Percentiles rank a stretch among this genome's conserved stretches.
These are phyloP conservation scores for Isotomurus palustris DNA, from an alignment of 2,888 invertebrate species.

Conservation along the genomic window DNA sequence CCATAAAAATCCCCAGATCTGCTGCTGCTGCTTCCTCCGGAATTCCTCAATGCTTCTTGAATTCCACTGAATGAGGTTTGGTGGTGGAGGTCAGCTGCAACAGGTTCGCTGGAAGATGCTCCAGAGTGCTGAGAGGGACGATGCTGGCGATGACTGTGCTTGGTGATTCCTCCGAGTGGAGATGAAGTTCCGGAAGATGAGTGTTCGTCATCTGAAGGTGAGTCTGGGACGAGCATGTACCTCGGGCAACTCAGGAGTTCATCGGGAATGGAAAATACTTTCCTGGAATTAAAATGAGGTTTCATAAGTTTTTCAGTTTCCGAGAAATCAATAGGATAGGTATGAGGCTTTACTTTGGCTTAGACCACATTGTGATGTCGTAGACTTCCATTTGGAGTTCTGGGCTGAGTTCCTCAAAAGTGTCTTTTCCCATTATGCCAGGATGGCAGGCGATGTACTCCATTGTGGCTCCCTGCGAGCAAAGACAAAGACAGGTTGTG, in stretches of 20 bases:
- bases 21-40: too few relatives aligned
- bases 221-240: conserved; percentile 44
- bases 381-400: conserved; percentile 59
- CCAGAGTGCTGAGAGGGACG: too few relatives aligned
- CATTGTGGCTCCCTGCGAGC: conserved; percentile 54
- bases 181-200: background rate
- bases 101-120: too few relatives aligned
- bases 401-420: conserved; percentile 58
- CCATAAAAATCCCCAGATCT: too few relatives aligned
- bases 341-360: conserved; percentile 47
- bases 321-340: background rate
- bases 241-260: conserved; percentile 43
- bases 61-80: too few relatives aligned
- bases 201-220: conserved; percentile 23
- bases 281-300: conserved; percentile 16
- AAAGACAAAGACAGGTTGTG: background rate
- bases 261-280: conserved; percentile 41
- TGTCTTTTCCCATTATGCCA: conserved; percentile 55
- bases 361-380: conserved; percentile 52
- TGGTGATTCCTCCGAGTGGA: conserved; percentile 13
- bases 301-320: background rate
- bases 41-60: too few relatives aligned
- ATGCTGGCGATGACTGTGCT: conserved; percentile 17
- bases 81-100: too few relatives aligned
- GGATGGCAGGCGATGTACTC: conserved; percentile 56